Base-by-base conservation (phyloP, 2,797 vertebrate species). In the Premnoplex brunnescens region DNA sequence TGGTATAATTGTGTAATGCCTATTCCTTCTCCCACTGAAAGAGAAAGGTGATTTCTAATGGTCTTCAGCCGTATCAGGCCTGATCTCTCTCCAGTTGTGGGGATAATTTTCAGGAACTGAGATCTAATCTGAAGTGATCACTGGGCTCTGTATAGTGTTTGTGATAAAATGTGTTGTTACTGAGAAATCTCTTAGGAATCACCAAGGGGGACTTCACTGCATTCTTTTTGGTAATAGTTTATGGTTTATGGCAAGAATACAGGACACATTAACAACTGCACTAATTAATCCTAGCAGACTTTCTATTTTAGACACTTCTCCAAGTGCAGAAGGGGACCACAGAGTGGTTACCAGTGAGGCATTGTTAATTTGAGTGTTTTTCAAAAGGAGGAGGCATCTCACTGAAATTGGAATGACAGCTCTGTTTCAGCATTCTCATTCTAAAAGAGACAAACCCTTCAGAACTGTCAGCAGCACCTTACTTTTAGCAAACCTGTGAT, bases 401-500 rank as follows among this genome's bases (percentile, higher is more conserved):
- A 11, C 23, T 78, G 60, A 89, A 90, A 74, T 41, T 68, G 58
- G 28, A 77, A 64, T 71, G 83, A 62, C 83, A 64, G 74, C 39
- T 83, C 54, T 81, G 15, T 87, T 93, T 83, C 46, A 54, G 51
- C 41, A 60, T 46, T 85, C 58, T 96, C n/a, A 8, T 60, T 83
- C 59, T 69, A 27, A 56, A 58, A 56, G 58, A 72, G 56, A 68
- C 19, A 92, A 79, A 44, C 60, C 46, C 69, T 94, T 94, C 94
- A 93, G 85, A 91, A 24, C 87, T 90, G 82, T 85, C 66, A 89
- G 82, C 77, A 93, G 77, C 59, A 77, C 48, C 82, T 94, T 34
- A 58, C 71, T 83, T 72, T 75, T 67, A 81, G 83, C 74, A 93
- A 87, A 77, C 74, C 55, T 21, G 3, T 75, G 52, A 23, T 74